phyloP scores from a whole-genome alignment of 37 sponge, comb jelly and placozoan species.

The Haliclona indistincta region DNA sequence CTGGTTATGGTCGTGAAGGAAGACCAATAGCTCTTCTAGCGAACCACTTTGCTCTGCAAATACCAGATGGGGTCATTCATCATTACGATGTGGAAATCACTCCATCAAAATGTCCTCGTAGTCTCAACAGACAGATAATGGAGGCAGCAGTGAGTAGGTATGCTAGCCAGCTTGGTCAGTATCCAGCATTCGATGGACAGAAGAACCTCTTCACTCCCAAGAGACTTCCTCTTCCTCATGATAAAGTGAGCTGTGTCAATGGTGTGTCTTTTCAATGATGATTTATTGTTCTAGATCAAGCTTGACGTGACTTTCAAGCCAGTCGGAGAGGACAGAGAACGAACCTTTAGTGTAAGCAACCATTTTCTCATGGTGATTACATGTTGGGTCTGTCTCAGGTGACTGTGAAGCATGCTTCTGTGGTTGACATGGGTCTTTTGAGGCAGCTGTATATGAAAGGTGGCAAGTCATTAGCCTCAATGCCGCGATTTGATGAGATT shows the following conservation, averaged over 20 bases:
- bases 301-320: background rate
- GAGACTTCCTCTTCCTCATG: constrained; percentile 16
- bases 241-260: background rate
- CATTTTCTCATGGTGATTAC: background rate
- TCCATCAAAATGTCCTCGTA: constrained; percentile 34
- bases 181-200: constrained; percentile 59
- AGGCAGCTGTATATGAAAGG: background rate
- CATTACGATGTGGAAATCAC: constrained; percentile 1
- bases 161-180: constrained; percentile 3
- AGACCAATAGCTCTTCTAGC: constrained; percentile 7
- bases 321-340: constrained; percentile 3
- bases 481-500: background rate
- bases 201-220: constrained; percentile 49
- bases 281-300: background rate
- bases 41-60: constrained; percentile 24
- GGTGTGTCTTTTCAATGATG: background rate
- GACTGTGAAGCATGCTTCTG: background rate
- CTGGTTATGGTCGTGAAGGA: constrained; percentile 25
- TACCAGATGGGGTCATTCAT: constrained; percentile 5
- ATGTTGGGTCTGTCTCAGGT: background rate
- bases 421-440: background rate
- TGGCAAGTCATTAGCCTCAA: constrained; percentile 5
- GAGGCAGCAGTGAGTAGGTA: constrained; percentile 6
- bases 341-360: no score
- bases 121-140: constrained; percentile 29